Evolutionary conservation across 2,797 vertebrate species (phyloP).

Genomic region (Gadopsis bispinosus): DNA sequence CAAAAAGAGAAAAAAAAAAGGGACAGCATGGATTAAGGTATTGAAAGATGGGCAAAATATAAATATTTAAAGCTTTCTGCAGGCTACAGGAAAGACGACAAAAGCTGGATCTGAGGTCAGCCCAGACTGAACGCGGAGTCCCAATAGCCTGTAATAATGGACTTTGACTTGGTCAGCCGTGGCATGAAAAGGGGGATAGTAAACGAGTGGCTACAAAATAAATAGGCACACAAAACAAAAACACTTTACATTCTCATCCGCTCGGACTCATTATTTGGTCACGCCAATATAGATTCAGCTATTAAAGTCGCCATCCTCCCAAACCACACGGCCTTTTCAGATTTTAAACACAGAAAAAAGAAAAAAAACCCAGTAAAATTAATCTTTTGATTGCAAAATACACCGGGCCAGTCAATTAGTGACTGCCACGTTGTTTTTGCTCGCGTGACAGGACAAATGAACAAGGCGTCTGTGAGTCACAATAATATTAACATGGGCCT

Average conservation of each 20-base stretch:
- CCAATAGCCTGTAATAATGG: constrained; percentile 50
- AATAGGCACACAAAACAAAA: constrained; percentile 80
- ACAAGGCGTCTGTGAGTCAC: constrained; percentile 56
- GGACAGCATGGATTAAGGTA: constrained; percentile 31
- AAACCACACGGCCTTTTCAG: constrained; percentile 45
- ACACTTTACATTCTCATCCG: constrained; percentile 73
- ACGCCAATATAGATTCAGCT: constrained; percentile 74
- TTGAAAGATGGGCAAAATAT: constrained; percentile 55
- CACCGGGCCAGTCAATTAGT: constrained; percentile 58
- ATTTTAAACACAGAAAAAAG: constrained; percentile 63
- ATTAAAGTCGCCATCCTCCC: constrained; percentile 42
- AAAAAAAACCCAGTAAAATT: constrained; percentile 43
- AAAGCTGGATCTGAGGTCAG: constrained; percentile 56
- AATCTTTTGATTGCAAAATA: constrained; percentile 80
- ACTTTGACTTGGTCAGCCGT: constrained; percentile 55
- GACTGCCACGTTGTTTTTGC: constrained; percentile 55
- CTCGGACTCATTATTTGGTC: constrained; percentile 79
- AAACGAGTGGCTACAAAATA: constrained; percentile 82
- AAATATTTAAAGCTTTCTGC: constrained; percentile 44
- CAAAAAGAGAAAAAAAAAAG: no score
- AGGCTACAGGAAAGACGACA: constrained; percentile 39
- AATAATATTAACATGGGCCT: constrained; percentile 62
- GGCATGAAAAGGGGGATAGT: constrained; percentile 62
- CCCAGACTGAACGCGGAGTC: constrained; percentile 38
- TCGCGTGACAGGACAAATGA: constrained; percentile 45